Evolutionary conservation across 1,140 invertebrate species (phyloP).

Genomic region (Zaprionus ornatus): DNA sequence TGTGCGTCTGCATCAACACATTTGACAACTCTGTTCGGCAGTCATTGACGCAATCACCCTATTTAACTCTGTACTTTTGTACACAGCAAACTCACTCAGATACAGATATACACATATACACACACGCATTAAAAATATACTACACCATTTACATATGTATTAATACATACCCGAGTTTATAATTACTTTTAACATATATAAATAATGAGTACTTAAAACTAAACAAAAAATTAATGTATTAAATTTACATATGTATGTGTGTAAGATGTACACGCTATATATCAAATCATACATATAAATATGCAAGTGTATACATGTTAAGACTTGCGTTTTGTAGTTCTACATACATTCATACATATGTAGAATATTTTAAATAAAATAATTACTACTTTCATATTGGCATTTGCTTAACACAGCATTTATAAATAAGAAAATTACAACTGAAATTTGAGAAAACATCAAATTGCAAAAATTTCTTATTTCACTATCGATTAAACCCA

Average conservation of each 20-base stretch:
- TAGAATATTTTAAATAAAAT: background rate
- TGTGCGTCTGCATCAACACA: conserved; percentile 19
- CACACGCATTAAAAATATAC: conserved; percentile 31
- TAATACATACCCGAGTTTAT: background rate
- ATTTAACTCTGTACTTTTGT: conserved; percentile 65
- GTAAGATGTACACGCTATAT: background rate
- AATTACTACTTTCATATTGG: background rate
- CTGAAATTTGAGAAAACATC: conserved; percentile 44
- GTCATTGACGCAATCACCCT: conserved; percentile 77
- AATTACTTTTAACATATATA: background rate
- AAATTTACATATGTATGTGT: conserved; percentile 2
- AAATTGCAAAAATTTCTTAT: conserved; percentile 57
- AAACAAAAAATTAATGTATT: background rate
- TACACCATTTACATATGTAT: conserved; percentile 13
- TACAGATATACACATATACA: conserved; percentile 27
- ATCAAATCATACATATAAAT: background rate
- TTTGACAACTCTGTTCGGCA: conserved; percentile 68
- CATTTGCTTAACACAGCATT: conserved; percentile 3
- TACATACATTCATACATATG: background rate
- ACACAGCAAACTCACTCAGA: conserved; percentile 32
- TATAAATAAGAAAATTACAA: conserved; percentile 3
- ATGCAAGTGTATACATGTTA: background rate
- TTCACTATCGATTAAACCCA: conserved; percentile 7
- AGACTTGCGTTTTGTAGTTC: no score
- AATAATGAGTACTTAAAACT: background rate